These are phyloP conservation scores for Apolygus lucorum DNA, from an alignment of 1,140 invertebrate species.

Conservation along the genomic window DNA sequence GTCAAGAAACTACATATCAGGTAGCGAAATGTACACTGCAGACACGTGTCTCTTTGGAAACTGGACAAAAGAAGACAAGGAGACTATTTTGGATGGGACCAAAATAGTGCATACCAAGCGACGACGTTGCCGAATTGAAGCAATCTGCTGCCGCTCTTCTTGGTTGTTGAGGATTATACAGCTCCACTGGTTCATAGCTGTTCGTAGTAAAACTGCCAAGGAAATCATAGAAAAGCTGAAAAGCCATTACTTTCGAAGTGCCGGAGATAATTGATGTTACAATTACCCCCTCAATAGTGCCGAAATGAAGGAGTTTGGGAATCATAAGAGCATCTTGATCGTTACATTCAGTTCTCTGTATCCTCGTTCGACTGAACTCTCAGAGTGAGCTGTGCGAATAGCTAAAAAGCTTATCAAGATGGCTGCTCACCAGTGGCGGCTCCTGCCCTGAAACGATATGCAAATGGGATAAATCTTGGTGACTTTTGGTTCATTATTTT, in stretches of 20 bases:
- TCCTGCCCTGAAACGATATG: no score
- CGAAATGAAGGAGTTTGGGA: no score
- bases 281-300: no score
- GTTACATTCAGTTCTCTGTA: background rate
- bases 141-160: background rate
- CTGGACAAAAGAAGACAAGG: constrained; percentile 17
- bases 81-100: constrained; percentile 11
- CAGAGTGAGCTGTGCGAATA: background rate
- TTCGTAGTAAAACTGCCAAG: background rate
- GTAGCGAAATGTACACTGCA: constrained; percentile 26
- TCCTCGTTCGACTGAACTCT: background rate
- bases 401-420: background rate
- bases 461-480: no score
- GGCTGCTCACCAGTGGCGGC: no score
- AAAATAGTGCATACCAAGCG: constrained; percentile 23
- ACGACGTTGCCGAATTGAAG: constrained; percentile 16
- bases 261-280: background rate
- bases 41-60: constrained; percentile 30
- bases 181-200: background rate
- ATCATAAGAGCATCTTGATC: constrained; percentile 28
- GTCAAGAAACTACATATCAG: constrained; percentile 36
- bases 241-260: background rate
- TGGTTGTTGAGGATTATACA: background rate
- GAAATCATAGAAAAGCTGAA: background rate
- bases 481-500: no score